Conservation (phyloP, 2,113 vertebrate genomes). For the Electrona antarctica region DNA sequence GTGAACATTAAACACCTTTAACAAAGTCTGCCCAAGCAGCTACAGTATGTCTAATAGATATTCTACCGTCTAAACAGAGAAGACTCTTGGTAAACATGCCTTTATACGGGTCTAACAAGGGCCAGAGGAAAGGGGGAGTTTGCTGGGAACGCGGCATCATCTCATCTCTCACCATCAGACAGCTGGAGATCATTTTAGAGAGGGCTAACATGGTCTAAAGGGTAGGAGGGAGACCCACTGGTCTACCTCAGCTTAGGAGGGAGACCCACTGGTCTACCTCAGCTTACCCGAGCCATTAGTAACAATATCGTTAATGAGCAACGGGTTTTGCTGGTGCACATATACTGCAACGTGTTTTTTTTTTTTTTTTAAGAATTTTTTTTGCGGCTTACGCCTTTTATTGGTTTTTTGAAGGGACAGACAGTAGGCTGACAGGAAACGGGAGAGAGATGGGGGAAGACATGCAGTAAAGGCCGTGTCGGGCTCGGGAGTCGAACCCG, state of each 20-base stretch:
- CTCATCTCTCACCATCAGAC: conserved; percentile 13
- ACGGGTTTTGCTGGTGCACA: no score
- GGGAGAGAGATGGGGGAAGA: no score
- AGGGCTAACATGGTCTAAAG: not conserved
- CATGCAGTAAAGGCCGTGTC: no score
- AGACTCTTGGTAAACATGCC: not conserved
- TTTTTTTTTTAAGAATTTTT: no score
- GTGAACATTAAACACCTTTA: not conserved
- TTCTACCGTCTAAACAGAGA: not conserved
- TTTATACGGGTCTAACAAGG: conserved; percentile 6
- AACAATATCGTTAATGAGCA: not conserved
- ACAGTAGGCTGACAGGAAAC: no score
- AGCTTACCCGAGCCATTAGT: not conserved
- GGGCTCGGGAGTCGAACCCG: no score
- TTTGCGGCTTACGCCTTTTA: no score
- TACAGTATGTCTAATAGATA: not conserved
- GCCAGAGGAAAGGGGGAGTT: no score
- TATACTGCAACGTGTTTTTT: no score
- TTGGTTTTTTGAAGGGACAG: no score
- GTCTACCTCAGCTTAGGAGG: not conserved
- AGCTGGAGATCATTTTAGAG: conserved; percentile 28
- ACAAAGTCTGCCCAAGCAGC: not conserved
- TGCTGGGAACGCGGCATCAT: not conserved
- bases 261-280: not conserved
- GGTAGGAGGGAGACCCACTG: not conserved